Base-by-base conservation (phyloP, 2,797 vertebrate genomes). In the Leontocebus nigricollis region DNA sequence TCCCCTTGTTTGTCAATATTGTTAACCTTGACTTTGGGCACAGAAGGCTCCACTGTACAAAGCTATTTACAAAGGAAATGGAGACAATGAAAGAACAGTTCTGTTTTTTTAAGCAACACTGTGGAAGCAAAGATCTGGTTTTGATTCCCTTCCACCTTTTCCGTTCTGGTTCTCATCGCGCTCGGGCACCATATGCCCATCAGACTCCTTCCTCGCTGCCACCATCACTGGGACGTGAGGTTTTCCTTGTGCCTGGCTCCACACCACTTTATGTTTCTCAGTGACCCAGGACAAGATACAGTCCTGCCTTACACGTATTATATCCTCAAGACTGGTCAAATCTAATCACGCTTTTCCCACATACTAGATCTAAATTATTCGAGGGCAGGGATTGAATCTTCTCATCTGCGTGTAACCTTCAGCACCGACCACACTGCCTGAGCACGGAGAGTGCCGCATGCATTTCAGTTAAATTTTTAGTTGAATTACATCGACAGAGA, bases 381-480 rank as follows among this genome's bases (percentile, higher is more conserved):
- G 61, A 86, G 9, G 17, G 39, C 33, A 80, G 6, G 9, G 52
- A 77, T 44, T 84, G 48, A 94, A 79, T 73, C 27, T 75, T 89
- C 17, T 90, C 72, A 61, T 70, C 27, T 61, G 7, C 72, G 30
- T 55, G 4, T 88, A 84, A 79, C 79, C 80, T 76, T 86, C 19
- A 87, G 10, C n/a, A n/a, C 59, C 64, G 46, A 87, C 20, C 3
- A 75, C 30, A 70, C 4, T 82, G 48, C 36, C n/a, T 2, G 2
- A 80, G 61, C 59, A 14, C 1, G 48, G 48, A 22, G 61, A 85
- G 79, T 70, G n/a, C 6, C 13, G 19, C 93, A 36, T 82, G 46
- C 41, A 92, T 92, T 96, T 95, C 79, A 95, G 88, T 55, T 82
- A 55, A 67, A 64, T 76, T 52, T 96, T 95, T 85, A 94, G 90